Percentiles rank a stretch among this genome's conserved stretches.
Evolutionary conservation across 2,888 invertebrate species (phyloP).

Genomic region (Tenodera sinensis): DNA sequence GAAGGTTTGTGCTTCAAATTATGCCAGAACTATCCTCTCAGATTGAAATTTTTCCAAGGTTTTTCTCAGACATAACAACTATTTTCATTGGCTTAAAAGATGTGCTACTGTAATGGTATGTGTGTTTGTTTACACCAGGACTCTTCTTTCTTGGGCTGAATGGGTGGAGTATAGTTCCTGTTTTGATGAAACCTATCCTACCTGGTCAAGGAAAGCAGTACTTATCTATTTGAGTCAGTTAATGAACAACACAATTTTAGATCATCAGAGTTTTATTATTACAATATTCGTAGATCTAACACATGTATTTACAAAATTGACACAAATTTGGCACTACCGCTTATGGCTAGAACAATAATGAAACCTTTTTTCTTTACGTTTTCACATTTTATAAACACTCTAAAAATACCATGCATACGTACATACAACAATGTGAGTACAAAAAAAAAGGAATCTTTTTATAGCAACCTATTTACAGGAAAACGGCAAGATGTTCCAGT

Average conservation of each 20-base stretch:
- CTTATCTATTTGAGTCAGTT: neutral
- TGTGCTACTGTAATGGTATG: too few species aligned
- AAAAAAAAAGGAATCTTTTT: neutral
- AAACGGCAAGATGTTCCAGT: neutral
- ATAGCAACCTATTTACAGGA: conserved; percentile 1
- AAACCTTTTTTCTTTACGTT: conserved; percentile 2
- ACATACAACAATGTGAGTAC: conserved; percentile 11
- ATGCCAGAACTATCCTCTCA: too few species aligned
- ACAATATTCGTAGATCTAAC: conserved; percentile 12
- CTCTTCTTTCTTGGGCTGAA: too few species aligned
- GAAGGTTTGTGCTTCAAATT: too few species aligned
- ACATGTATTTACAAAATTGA: conserved; percentile 9
- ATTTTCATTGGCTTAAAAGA: too few species aligned
- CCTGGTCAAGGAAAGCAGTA: too few species aligned
- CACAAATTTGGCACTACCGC: conserved; percentile 37
- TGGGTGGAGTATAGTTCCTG: too few species aligned
- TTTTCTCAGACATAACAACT: too few species aligned
- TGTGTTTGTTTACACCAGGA: too few species aligned
- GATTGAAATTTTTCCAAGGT: too few species aligned
- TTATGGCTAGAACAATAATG: conserved; percentile 34
- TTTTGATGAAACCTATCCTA: neutral
- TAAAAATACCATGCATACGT: conserved; percentile 5
- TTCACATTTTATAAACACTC: conserved; percentile 11
- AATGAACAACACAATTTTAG: neutral
- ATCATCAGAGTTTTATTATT: conserved; percentile 7